A percentile compares a stretch with the other conserved stretches of the same genome.
phyloP scores from a whole-genome alignment of 1,140 invertebrate species.

The Maniola jurtina region DNA sequence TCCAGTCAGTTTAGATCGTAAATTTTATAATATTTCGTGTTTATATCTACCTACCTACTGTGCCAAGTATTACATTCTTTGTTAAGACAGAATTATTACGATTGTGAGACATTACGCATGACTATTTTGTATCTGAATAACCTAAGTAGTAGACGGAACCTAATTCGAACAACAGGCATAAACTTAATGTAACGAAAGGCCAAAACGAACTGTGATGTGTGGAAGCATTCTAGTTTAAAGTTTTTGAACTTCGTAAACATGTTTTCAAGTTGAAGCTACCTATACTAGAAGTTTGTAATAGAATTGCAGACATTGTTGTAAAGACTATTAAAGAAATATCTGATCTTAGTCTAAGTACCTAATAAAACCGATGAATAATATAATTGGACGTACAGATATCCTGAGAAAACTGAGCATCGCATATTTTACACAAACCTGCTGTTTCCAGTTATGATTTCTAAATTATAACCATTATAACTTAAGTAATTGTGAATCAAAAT shows the following conservation, averaged over 20 bases:
- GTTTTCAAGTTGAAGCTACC: conserved; percentile 35
- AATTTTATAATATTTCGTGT: no score
- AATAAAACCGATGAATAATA: not conserved
- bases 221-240: conserved; percentile 31
- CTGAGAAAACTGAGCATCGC: no score
- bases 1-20: no score
- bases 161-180: not conserved
- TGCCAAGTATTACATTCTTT: no score
- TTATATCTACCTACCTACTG: no score
- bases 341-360: not conserved
- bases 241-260: conserved; percentile 36
- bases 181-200: conserved; percentile 21
- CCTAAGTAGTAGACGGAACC: not conserved
- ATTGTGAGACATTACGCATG: no score
- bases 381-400: not conserved
- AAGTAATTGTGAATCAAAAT: no score
- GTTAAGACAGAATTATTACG: no score
- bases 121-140: no score
- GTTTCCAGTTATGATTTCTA: no score
- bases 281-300: conserved; percentile 19
- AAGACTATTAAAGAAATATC: not conserved
- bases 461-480: no score
- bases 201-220: conserved; percentile 27
- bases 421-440: no score
- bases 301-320: conserved; percentile 7